Evolutionary conservation across 2,797 vertebrate species (phyloP), one percentile per base, ranked within the genome.

Genomic region (Megaceryle alcyon): DNA sequence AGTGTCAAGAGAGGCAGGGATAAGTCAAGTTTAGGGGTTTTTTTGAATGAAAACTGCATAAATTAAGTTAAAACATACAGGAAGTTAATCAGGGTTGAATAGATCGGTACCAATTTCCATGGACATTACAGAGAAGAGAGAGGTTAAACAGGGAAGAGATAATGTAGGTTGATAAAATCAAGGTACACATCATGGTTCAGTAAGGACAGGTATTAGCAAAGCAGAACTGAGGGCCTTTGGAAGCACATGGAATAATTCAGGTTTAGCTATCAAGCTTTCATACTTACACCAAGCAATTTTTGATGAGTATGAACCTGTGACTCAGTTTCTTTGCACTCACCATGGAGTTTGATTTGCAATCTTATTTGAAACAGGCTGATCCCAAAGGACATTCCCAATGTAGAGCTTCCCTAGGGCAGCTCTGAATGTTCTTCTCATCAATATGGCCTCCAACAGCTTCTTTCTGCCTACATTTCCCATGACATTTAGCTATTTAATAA

Each of bases 191-290:
- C 7, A 12, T 37, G 9, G 5, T 70, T 76, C 46, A 49, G 3
- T n/a, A 77, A 83, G 8, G 9, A 13, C 17, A 49, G 7, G 6
- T 57, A 13, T 37, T 33, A 57, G 29, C 14, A 66, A 82, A 64
- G 18, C 2, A 7, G 26, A 90, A 19, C 2, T 4, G 54, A 64
- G 9, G 9, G 12, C 5, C 7, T 64, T 12, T 7, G 7, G 16
- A 4, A 81, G 4, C 3, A 49, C 0, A 1, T 6, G 9, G 9
- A 7, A 3, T n/a, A 80, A 76, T 5, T 43, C 51, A 21, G 15
- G 51, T 57, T 85, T 31, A n/a, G 25, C 4, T 80, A 4, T 20
- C 6, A 54, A 63, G 14, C 10, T 83, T 80, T 88, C n/a, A 15
- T 43, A 5, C 9, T 35, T 6, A 46, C 6, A 59, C 22, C 1